These are phyloP conservation scores for Paragorgia papillata DNA, from an alignment of 92 coral and sea anemone species.

Conservation along the genomic window DNA sequence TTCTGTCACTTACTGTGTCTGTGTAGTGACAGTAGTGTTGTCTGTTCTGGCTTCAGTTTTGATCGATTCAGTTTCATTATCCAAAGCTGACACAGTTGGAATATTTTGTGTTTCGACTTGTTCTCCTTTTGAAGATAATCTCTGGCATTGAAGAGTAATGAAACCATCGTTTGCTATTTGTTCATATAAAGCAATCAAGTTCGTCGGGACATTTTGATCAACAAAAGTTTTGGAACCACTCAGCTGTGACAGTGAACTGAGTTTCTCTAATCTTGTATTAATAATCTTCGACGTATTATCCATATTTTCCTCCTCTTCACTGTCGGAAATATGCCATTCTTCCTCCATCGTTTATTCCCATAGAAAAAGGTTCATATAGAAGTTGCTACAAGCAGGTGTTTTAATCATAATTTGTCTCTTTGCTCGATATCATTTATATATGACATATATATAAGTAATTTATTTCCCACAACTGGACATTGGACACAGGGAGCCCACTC, in stretches of 20 bases:
- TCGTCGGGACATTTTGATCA: constrained; percentile 23
- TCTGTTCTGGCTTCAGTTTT: neutral
- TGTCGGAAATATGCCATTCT: constrained; percentile 43
- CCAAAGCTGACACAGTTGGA: neutral
- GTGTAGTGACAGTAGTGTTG: no score
- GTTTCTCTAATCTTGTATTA: constrained; percentile 14
- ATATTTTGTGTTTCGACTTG: neutral
- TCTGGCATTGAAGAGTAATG: constrained; percentile 20
- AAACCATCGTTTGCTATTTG: constrained; percentile 36
- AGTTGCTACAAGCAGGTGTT: no score
- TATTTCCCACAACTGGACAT: no score
- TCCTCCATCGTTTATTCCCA: constrained; percentile 25
- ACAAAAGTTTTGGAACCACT: neutral
- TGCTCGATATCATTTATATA: no score
- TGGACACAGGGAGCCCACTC: no score
- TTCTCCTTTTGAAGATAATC: neutral
- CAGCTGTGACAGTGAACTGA: neutral
- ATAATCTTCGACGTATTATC: neutral
- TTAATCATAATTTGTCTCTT: no score
- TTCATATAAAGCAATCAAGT: constrained; percentile 18
- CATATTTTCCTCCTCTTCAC: constrained; percentile 20
- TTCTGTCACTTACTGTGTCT: neutral
- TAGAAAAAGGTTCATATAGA: neutral
- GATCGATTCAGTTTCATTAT: neutral
- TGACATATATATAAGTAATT: no score